Evolutionary conservation across 2,113 vertebrate genomes (phyloP), one percentile per base, ranked within the genome.

Genomic region (Perca flavescens): DNA sequence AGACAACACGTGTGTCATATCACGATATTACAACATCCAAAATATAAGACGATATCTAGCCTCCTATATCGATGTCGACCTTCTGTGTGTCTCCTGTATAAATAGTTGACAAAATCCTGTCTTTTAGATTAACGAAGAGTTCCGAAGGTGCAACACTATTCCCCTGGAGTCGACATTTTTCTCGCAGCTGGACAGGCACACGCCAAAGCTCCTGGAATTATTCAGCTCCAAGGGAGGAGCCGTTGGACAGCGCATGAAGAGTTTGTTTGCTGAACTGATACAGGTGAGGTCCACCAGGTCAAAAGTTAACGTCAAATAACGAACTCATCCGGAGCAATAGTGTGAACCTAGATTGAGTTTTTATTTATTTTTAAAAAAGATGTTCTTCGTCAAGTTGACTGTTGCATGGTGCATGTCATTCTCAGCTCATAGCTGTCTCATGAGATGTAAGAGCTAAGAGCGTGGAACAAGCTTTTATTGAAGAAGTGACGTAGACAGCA

Each of bases 61-160:
- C 3, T 31, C 31, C 4, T 31, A 4, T 31, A 31, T 31, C 3
- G 31, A 31, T 31, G 31, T 31, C 31, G 31, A 31, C 40, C 40
- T 43, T 43, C 9, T 43, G 40, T 43, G 9, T 43, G 40, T 43
- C 40, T 43, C 40, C 28, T 31, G 57, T 60, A 16, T 17, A 12
- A 71, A 46, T 49, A 22, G 14, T 4, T 25, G 21, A 40, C 25
- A 34, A 52, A 25, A 25, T 63, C 31, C 21, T 56, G 49, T 43
- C 3, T 57, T 77, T 31, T 60, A 83, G 80, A 83, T 83, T 15
- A 80, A 76, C 46, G 71, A 83, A 14, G 80, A 87, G 77, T 85
- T 88, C 47, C n/a, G 47, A 22, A 67, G 70, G 43, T 79, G 70
- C 60, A 82, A 17, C 53, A 40, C 69, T 6, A 17, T 85, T 21